A percentile compares a stretch with the other conserved stretches of the same genome.
phyloP scores from a whole-genome alignment of 2,113 vertebrate species.

The Rhizomys pruinosus region DNA sequence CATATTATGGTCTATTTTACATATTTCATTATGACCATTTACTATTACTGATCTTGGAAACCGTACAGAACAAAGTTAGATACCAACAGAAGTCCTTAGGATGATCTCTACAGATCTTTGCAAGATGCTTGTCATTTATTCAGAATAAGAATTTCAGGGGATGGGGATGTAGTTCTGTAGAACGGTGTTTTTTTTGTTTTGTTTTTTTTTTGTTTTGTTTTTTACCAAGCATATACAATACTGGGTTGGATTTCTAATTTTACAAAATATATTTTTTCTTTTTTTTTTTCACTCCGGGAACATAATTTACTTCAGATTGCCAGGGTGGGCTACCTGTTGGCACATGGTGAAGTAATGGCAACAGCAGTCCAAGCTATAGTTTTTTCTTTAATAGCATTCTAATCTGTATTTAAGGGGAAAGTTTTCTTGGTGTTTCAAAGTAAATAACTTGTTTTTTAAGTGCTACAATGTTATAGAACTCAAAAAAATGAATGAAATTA shows the following conservation, averaged over 20 bases:
- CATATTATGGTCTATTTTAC: not conserved
- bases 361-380: too few relatives aligned
- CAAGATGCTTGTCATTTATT: slow-evolving; percentile 61
- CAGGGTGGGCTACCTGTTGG: too few relatives aligned
- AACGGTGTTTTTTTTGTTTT: too few relatives aligned
- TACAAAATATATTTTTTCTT: too few relatives aligned
- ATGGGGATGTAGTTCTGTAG: not conserved
- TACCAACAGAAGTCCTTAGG: slow-evolving; percentile 48
- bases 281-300: too few relatives aligned
- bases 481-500: slow-evolving; percentile 52
- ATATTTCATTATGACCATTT: not conserved
- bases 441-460: slow-evolving; percentile 30
- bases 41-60: slow-evolving; percentile 42
- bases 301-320: too few relatives aligned
- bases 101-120: not conserved
- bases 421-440: slow-evolving; percentile 73
- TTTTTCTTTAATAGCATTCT: slow-evolving; percentile 61
- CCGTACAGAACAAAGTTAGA: not conserved
- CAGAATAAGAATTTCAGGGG: slow-evolving; percentile 57
- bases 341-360: too few relatives aligned
- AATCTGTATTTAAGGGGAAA: slow-evolving; percentile 14
- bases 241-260: not conserved
- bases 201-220: too few relatives aligned
- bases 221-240: not conserved
- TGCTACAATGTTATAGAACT: slow-evolving; percentile 48